Percentiles rank a stretch among this genome's conserved stretches.
Conservation (phyloP, 1,140 invertebrate genomes). For the Oncopeltus fasciatus region DNA sequence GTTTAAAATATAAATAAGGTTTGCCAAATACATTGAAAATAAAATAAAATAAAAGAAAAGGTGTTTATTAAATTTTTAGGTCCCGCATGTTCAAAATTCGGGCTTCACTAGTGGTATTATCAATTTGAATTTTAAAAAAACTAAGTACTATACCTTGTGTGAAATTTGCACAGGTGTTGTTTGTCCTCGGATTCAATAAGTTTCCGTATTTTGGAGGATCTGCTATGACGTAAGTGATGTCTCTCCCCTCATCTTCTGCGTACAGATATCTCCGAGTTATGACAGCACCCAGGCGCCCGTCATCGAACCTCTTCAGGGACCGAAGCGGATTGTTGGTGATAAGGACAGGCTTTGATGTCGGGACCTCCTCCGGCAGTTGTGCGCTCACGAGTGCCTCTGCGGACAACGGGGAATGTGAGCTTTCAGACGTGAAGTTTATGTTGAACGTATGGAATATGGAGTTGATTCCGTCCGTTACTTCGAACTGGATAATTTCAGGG, state of each 20-base stretch:
- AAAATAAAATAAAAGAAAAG: no score
- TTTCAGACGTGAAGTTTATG: not conserved
- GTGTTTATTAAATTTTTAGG: no score
- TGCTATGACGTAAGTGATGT: not conserved
- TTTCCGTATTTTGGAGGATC: not conserved
- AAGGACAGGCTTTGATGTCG: not conserved
- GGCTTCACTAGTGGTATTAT: no score
- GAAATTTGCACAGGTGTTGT: not conserved
- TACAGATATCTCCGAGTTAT: not conserved
- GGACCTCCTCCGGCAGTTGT: not conserved
- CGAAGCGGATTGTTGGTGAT: not conserved
- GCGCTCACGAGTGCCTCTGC: not conserved
- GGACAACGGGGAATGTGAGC: not conserved
- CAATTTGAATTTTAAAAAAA: no score
- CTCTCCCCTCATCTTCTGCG: not conserved
- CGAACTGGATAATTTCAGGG: slow-evolving; percentile 11
- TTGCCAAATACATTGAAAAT: no score
- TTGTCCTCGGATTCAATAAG: not conserved
- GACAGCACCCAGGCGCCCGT: not conserved
- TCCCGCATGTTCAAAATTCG: no score
- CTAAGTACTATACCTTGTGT: not conserved
- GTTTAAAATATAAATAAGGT: no score
- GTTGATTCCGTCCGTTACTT: slow-evolving; percentile 3
- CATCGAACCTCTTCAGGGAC: not conserved
- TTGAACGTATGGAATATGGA: slow-evolving; percentile 4